Conservation (phyloP, 2,797 vertebrate species). For the Epinephelus coioides region DNA sequence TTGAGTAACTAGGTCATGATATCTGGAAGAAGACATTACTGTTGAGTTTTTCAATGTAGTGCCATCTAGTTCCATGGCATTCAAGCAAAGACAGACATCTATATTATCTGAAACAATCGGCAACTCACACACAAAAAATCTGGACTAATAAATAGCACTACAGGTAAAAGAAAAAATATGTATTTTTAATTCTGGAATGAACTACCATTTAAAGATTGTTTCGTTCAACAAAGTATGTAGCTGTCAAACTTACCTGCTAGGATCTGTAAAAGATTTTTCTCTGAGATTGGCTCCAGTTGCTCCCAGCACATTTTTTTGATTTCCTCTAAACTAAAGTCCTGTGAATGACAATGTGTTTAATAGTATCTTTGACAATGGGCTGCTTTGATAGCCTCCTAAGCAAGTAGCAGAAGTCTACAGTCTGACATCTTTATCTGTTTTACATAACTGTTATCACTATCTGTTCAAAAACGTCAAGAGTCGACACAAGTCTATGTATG, state of each 20-base stretch:
- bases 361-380: neutral
- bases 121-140: too few relatives aligned
- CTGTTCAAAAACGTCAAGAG: neutral
- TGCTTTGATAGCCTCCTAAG: neutral
- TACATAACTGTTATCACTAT: neutral
- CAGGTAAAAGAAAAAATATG: too few relatives aligned
- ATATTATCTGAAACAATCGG: too few relatives aligned
- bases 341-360: constrained; percentile 52
- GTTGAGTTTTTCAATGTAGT: too few relatives aligned
- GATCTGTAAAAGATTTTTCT: constrained; percentile 92
- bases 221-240: neutral
- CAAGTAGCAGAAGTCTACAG: neutral
- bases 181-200: too few relatives aligned
- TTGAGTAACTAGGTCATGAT: too few relatives aligned
- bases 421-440: neutral
- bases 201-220: neutral
- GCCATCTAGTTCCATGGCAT: too few relatives aligned
- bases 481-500: rapidly evolving
- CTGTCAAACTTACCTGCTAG: constrained; percentile 90
- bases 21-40: too few relatives aligned
- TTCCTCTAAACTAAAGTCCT: constrained; percentile 92
- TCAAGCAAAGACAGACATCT: too few relatives aligned
- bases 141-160: too few relatives aligned
- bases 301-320: constrained; percentile 95
- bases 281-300: constrained; percentile 92